Conservation (phyloP, 2,888 invertebrate genomes). For the Blastobasis adustella region DNA sequence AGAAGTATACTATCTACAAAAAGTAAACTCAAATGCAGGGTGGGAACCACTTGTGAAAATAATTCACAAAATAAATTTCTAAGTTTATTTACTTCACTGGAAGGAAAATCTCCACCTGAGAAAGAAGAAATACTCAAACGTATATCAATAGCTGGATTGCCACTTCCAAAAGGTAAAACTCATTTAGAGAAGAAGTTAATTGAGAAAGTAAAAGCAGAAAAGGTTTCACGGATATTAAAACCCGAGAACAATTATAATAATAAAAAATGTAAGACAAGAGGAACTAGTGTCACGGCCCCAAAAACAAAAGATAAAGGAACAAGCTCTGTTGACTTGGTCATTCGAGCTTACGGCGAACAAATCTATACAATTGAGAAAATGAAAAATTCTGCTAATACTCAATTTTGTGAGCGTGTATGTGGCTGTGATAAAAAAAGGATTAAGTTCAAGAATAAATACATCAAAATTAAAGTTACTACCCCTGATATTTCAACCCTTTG, state of each 20-base stretch:
- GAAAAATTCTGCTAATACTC: constrained; percentile 32
- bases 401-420: constrained; percentile 41
- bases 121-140: too few species aligned
- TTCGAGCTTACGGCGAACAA: constrained; percentile 34
- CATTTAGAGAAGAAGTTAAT: too few species aligned
- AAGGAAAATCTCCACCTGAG: too few species aligned
- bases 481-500: constrained; percentile 20
- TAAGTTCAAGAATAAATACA: constrained; percentile 52
- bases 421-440: constrained; percentile 57
- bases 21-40: too few species aligned
- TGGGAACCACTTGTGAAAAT: too few species aligned
- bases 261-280: constrained; percentile 24
- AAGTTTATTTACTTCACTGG: too few species aligned
- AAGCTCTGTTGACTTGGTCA: constrained; percentile 23
- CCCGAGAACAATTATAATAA: constrained; percentile 22
- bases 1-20: too few species aligned
- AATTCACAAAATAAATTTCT: too few species aligned
- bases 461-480: constrained; percentile 32
- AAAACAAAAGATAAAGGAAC: constrained; percentile 18
- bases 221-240: constrained; percentile 10
- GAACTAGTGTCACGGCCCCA: background rate
- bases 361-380: constrained; percentile 19
- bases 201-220: too few species aligned
- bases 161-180: too few species aligned
- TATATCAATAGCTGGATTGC: too few species aligned